Percentiles rank a stretch among this genome's conserved stretches.
Conservation (phyloP, 2,113 vertebrate genomes). For the Neodon shergylaensis region DNA sequence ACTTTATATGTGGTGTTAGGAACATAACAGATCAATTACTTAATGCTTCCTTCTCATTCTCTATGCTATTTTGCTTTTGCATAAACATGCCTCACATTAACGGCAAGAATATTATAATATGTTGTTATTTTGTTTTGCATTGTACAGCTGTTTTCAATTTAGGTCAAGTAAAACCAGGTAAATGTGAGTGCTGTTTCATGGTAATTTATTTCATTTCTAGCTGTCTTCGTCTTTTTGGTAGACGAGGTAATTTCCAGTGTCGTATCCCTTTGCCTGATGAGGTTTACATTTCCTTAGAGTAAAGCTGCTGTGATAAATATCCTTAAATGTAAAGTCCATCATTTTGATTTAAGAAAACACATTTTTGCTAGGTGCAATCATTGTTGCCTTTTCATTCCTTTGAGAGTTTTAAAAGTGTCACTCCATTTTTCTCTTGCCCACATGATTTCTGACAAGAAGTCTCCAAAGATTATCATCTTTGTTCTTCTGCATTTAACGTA, state of each 20-base stretch:
- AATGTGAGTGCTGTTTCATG: not conserved
- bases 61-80: not conserved
- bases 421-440: not conserved
- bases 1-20: not conserved
- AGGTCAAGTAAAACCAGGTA: not conserved
- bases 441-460: conserved; percentile 15
- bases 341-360: not conserved
- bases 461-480: not conserved
- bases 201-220: not conserved
- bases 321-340: not conserved
- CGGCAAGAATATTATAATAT: not conserved
- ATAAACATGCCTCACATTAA: not conserved
- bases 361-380: not conserved
- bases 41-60: not conserved
- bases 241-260: not conserved
- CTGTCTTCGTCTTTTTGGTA: not conserved
- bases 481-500: not conserved
- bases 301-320: not conserved
- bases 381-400: not conserved
- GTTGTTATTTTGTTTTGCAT: not conserved
- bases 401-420: not conserved
- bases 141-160: not conserved
- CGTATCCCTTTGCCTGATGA: not conserved
- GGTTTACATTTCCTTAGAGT: not conserved
- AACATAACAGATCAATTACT: not conserved